A percentile compares a stretch with the other conserved stretches of the same genome.
Conservation (phyloP, 2,797 vertebrate species). For the Streptopelia turtur region DNA sequence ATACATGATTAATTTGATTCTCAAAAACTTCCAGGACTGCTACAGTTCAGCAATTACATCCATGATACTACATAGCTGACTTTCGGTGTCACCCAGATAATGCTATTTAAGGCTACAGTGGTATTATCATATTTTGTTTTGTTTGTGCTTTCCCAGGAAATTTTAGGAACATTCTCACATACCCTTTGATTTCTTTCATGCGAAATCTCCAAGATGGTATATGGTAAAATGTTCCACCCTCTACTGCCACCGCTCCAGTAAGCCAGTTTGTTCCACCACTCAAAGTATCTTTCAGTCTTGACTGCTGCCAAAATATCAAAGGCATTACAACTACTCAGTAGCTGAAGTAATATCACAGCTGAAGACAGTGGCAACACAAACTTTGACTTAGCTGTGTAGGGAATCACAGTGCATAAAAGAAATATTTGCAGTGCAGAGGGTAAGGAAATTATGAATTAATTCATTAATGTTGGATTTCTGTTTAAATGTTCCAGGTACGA, state of each 20-base stretch:
- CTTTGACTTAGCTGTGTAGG: not conserved
- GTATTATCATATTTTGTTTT: not conserved
- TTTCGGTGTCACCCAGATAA: conserved; percentile 2
- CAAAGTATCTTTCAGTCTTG: not conserved
- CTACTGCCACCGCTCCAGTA: not conserved
- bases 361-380: not conserved
- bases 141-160: conserved; percentile 28
- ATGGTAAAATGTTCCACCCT: not conserved
- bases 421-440: not conserved
- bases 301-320: not conserved
- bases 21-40: not conserved
- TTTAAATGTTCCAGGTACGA: not conserved
- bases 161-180: conserved; percentile 24
- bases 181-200: conserved; percentile 2
- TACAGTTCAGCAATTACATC: conserved; percentile 14
- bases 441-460: not conserved
- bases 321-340: not conserved
- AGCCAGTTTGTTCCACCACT: not conserved
- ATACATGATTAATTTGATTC: not conserved
- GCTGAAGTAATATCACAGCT: not conserved
- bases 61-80: conserved; percentile 7
- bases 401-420: not conserved
- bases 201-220: not conserved
- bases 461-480: not conserved
- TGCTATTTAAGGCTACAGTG: not conserved